Percentiles rank a stretch among this genome's conserved stretches.
These are phyloP conservation scores for Camponotus vicinus DNA, from an alignment of 1,140 invertebrate genomes.

Conservation along the genomic window DNA sequence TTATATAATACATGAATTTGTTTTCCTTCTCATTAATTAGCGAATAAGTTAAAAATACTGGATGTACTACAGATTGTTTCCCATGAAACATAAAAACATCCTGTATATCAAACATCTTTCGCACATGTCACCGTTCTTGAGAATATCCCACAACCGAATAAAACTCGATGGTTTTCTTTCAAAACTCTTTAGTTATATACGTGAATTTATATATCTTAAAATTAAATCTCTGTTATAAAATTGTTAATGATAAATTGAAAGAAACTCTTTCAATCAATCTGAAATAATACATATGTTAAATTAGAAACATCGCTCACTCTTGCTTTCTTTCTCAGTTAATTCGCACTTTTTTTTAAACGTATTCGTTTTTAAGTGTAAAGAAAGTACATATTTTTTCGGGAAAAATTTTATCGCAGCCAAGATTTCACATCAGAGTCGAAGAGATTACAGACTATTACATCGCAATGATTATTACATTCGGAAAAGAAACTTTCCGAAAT, in stretches of 20 bases:
- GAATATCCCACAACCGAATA: neutral
- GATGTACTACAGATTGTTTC: too few relatives aligned
- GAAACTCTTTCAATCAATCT: neutral
- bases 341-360: neutral
- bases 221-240: slow-evolving; percentile 16
- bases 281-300: slow-evolving; percentile 3
- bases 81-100: too few relatives aligned
- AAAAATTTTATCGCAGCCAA: neutral
- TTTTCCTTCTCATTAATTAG: too few relatives aligned
- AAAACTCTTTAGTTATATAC: slow-evolving; percentile 8
- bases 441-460: neutral
- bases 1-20: too few relatives aligned
- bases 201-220: neutral
- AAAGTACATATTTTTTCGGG: neutral
- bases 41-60: too few relatives aligned
- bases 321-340: neutral
- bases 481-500: neutral
- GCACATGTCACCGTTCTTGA: neutral
- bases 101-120: neutral
- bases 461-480: neutral
- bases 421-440: neutral
- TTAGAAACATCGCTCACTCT: neutral
- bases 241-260: slow-evolving; percentile 23
- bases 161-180: slow-evolving; percentile 14
- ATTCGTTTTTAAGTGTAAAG: neutral